phyloP scores from a whole-genome alignment of 2,888 invertebrate genomes.

The Ganaspis brasiliensis region DNA sequence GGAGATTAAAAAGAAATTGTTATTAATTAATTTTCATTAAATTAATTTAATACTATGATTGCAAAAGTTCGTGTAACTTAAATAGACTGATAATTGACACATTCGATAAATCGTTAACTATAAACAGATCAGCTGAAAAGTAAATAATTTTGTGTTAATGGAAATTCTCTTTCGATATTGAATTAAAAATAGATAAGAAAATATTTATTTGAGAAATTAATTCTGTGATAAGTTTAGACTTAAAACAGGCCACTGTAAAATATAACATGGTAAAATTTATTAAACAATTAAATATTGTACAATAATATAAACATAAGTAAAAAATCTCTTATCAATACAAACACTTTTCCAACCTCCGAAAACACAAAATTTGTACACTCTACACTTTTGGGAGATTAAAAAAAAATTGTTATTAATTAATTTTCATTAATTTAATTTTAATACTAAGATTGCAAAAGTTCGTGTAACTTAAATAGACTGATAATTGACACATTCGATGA shows the following conservation, averaged over 20 bases:
- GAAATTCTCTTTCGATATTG: too few species aligned
- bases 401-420: background rate
- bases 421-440: background rate
- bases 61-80: constrained; percentile 68
- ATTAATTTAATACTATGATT: constrained; percentile 39
- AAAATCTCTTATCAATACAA: background rate
- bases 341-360: background rate
- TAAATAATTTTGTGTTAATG: constrained; percentile 43
- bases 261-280: background rate
- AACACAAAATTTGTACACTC: background rate
- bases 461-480: constrained; percentile 69
- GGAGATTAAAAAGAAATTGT: background rate
- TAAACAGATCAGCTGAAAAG: constrained; percentile 67
- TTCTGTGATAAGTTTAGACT: background rate
- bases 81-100: constrained; percentile 66
- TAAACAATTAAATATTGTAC: background rate
- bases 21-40: background rate
- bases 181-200: too few species aligned
- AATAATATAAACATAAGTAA: background rate
- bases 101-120: constrained; percentile 58
- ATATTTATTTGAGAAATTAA: background rate
- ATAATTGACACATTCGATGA: constrained; percentile 60
- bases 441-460: constrained; percentile 62
- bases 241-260: background rate
- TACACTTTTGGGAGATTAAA: too few species aligned